Percentiles rank a stretch among this genome's conserved stretches.
phyloP scores from a whole-genome alignment of 2,797 vertebrate species.

The Decapterus maruadsi region DNA sequence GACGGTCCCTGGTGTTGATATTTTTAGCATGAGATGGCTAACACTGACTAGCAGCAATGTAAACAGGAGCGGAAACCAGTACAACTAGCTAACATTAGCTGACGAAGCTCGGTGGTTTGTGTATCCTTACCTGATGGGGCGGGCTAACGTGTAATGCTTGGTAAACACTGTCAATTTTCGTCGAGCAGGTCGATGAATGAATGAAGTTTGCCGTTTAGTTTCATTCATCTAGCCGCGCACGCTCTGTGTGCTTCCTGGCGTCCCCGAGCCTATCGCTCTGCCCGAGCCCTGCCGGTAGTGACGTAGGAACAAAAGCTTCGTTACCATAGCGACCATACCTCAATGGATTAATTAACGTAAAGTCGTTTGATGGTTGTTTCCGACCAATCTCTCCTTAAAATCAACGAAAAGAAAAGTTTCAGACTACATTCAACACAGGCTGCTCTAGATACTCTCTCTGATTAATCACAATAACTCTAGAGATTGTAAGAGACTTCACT shows the following conservation, averaged over 20 bases:
- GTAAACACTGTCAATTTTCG: conserved; percentile 10
- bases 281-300: conserved; percentile 72
- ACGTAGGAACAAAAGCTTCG: conserved; percentile 59
- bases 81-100: conserved; percentile 42
- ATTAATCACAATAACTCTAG: not conserved
- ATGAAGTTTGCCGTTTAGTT: conserved; percentile 55
- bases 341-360: not conserved
- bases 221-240: conserved; percentile 69
- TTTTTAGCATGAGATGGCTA: conserved; percentile 78
- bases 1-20: conserved; percentile 61
- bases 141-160: not conserved
- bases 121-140: conserved; percentile 54
- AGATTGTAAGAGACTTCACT: not conserved
- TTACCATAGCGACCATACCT: conserved; percentile 60
- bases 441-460: not conserved
- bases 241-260: conserved; percentile 67
- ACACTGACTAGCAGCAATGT: conserved; percentile 61
- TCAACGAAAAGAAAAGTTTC: not conserved
- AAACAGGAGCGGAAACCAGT: conserved; percentile 48
- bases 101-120: not conserved
- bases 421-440: not conserved
- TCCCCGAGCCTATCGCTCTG: too few species aligned
- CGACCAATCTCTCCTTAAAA: not conserved
- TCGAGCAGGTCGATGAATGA: conserved; percentile 51
- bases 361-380: not conserved